These are phyloP conservation scores for Oryctes rhinoceros DNA, from an alignment of 1,140 invertebrate species.

Conservation along the genomic window DNA sequence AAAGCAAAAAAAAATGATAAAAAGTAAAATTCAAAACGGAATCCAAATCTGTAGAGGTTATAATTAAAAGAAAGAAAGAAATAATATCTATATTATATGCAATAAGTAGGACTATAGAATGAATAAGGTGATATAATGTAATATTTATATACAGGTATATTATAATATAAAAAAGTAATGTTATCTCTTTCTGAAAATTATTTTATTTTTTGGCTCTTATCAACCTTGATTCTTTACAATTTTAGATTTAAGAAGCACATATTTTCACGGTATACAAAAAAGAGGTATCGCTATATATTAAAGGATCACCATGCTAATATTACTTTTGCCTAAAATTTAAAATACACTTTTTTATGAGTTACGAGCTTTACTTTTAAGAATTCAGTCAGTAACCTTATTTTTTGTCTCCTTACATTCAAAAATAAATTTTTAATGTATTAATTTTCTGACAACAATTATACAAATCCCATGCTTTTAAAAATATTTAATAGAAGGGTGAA, in stretches of 20 bases:
- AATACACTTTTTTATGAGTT: neutral
- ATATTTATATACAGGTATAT: conserved; percentile 11
- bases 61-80: conserved; percentile 6
- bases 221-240: neutral
- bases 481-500: too few relatives aligned
- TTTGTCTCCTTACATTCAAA: too few relatives aligned
- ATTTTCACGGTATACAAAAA: neutral
- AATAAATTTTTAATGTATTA: too few relatives aligned
- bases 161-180: neutral
- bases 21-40: neutral
- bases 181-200: conserved; percentile 5
- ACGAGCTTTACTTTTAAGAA: too few relatives aligned
- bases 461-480: too few relatives aligned
- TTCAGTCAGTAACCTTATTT: too few relatives aligned
- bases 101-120: conserved; percentile 14
- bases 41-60: neutral
- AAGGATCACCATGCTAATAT: too few relatives aligned
- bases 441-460: too few relatives aligned
- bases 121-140: neutral
- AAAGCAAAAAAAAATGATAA: neutral
- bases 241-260: neutral
- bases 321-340: neutral
- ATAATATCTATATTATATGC: conserved; percentile 15
- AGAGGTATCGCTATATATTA: neutral
- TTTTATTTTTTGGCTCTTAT: neutral